Conservation (phyloP, 2,888 invertebrate genomes). For the Acronicta aceris region DNA sequence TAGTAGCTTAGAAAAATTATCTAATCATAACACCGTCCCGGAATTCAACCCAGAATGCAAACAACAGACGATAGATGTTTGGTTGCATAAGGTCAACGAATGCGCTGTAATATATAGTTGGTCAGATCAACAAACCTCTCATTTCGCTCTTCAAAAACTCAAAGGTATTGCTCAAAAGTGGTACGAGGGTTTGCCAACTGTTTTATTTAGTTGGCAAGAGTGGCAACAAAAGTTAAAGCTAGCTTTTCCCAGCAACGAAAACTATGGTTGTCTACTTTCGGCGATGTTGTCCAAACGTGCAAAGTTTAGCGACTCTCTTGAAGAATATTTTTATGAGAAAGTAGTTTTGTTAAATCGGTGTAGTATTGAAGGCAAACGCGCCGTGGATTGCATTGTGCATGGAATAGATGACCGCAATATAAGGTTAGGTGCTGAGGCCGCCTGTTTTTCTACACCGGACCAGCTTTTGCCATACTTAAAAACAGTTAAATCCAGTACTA, state of each 20-base stretch:
- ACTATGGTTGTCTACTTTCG: neutral
- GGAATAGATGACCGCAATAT: neutral
- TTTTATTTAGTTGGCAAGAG: neutral
- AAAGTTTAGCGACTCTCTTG: neutral
- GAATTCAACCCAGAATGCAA: too few species aligned
- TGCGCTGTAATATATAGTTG: neutral
- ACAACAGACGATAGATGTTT: neutral
- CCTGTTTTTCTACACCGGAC: too few species aligned
- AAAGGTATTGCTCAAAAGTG: neutral
- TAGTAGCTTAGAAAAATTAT: too few species aligned
- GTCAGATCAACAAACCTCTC: neutral
- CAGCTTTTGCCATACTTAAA: too few species aligned
- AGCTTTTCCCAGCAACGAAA: neutral
- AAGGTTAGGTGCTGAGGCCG: neutral
- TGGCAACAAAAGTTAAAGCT: too few species aligned
- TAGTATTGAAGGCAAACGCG: neutral
- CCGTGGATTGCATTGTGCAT: neutral
- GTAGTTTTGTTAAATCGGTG: neutral
- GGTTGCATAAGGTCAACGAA: slow-evolving; percentile 1
- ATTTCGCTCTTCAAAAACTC: slow-evolving; percentile 2
- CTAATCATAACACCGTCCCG: neutral
- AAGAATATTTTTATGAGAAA: neutral
- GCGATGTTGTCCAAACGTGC: neutral
- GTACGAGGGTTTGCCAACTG: neutral
- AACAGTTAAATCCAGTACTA: too few species aligned